phyloP scores from a whole-genome alignment of 2,888 invertebrate species.

The Hemicrepidius hirtus region DNA sequence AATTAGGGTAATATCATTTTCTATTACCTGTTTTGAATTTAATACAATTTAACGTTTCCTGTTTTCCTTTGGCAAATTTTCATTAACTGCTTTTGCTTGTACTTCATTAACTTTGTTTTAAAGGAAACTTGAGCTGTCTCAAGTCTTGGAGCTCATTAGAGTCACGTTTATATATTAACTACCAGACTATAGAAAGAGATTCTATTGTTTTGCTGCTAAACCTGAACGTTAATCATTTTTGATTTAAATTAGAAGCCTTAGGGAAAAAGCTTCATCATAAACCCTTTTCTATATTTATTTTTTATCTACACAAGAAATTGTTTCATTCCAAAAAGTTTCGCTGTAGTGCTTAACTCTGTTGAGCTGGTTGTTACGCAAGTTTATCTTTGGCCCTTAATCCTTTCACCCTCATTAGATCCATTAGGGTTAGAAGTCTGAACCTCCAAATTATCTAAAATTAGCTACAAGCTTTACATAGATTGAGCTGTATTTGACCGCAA shows the following conservation, averaged over 20 bases:
- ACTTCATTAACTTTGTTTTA: constrained; percentile 12
- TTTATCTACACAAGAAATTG: not conserved
- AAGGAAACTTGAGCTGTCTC: not conserved
- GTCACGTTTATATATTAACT: not conserved
- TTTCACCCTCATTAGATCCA: constrained; percentile 3
- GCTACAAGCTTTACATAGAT: not conserved
- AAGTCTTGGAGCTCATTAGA: not conserved
- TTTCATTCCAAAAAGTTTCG: not conserved
- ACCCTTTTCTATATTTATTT: not conserved
- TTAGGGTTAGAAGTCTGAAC: not conserved
- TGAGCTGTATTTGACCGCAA: not conserved
- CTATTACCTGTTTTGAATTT: too few relatives aligned
- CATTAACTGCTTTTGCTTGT: not conserved
- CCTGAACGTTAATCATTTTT: not conserved
- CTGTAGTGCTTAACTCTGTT: not conserved
- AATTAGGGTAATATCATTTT: too few relatives aligned
- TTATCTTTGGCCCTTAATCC: constrained; percentile 12
- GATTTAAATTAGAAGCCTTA: not conserved
- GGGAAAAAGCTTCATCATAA: too few relatives aligned
- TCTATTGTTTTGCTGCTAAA: constrained; percentile 1
- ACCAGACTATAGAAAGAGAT: not conserved
- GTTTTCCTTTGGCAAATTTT: too few relatives aligned
- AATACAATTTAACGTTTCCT: too few relatives aligned
- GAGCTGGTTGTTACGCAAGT: not conserved
- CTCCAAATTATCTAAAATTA: constrained; percentile 11